Evolutionary conservation across 2,888 invertebrate species (phyloP).

Genomic region (Agriopis marginaria): DNA sequence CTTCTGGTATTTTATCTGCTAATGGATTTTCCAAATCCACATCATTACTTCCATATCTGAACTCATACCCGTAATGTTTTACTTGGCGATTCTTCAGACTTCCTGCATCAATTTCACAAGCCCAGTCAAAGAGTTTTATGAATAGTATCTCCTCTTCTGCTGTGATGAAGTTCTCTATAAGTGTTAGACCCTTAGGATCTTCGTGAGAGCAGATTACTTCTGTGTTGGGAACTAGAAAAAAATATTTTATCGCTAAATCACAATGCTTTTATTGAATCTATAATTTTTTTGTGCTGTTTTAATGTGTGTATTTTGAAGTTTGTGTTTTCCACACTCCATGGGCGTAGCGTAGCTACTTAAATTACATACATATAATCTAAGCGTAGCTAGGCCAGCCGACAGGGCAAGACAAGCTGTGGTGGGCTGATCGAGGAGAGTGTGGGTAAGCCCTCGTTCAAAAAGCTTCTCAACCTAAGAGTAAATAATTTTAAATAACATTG

Average conservation of each 20-base stretch:
- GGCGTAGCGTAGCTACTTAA: too few relatives aligned
- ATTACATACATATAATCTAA: too few relatives aligned
- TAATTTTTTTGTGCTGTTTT: background rate
- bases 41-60: conserved; percentile 94
- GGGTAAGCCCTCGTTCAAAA: too few relatives aligned
- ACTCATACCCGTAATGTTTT: conserved; percentile 96
- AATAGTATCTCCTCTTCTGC: conserved; percentile 88
- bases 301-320: too few relatives aligned
- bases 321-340: too few relatives aligned
- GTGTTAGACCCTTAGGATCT: conserved; percentile 89
- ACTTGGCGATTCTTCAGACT: conserved; percentile 93
- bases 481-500: too few relatives aligned
- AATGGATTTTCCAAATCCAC: conserved; percentile 91
- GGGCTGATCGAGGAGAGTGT: too few relatives aligned
- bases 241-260: background rate
- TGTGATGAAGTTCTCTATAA: conserved; percentile 91
- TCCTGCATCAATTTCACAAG: conserved; percentile 59
- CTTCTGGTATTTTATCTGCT: conserved; percentile 88
- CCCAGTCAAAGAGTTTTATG: conserved; percentile 86
- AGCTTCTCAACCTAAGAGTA: too few relatives aligned
- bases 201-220: conserved; percentile 66
- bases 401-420: too few relatives aligned
- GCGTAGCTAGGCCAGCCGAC: too few relatives aligned
- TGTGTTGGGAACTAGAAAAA: conserved; percentile 71
- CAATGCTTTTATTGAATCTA: background rate